Percentiles rank a stretch among this genome's conserved stretches.
Evolutionary conservation across 2,113 vertebrate species (phyloP).

Genomic region (Electrona antarctica): DNA sequence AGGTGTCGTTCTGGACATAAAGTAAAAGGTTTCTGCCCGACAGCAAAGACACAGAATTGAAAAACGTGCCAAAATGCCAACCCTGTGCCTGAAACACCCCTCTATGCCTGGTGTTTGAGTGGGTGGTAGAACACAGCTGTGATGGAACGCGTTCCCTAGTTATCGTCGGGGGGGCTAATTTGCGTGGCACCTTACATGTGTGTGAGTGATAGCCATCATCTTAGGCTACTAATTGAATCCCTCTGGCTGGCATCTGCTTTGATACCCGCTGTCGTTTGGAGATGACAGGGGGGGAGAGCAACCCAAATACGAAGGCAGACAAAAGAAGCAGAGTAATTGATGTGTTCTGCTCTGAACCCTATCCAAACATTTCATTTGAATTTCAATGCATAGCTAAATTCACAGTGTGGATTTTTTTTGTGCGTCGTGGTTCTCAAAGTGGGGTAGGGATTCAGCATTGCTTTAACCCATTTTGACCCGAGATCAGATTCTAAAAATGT

Average conservation of each 20-base stretch:
- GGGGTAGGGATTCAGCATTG: no score
- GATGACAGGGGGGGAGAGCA: conserved; percentile 43
- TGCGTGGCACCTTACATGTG: conserved; percentile 64
- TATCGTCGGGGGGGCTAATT: conserved; percentile 79
- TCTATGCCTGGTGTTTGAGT: background rate
- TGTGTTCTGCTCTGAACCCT: conserved; percentile 29
- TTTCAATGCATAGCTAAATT: no score
- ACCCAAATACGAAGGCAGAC: conserved; percentile 11
- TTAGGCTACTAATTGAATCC: conserved; percentile 79
- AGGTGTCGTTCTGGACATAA: no score
- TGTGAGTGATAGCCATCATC: conserved; percentile 79
- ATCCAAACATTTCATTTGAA: conserved; percentile 5
- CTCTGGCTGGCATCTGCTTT: conserved; percentile 69
- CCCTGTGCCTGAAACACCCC: no score
- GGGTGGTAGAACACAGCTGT: conserved; percentile 34
- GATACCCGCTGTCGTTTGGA: conserved; percentile 70
- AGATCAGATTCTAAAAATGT: no score
- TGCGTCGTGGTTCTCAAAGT: no score
- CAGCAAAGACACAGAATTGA: no score
- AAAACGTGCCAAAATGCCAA: no score
- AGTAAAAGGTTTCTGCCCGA: no score
- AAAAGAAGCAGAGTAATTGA: conserved; percentile 30
- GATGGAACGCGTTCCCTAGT: conserved; percentile 75
- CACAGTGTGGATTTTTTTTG: no score
- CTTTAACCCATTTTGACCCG: no score